phyloP scores from a whole-genome alignment of 2,113 vertebrate genomes.

The Barbus barbus region DNA sequence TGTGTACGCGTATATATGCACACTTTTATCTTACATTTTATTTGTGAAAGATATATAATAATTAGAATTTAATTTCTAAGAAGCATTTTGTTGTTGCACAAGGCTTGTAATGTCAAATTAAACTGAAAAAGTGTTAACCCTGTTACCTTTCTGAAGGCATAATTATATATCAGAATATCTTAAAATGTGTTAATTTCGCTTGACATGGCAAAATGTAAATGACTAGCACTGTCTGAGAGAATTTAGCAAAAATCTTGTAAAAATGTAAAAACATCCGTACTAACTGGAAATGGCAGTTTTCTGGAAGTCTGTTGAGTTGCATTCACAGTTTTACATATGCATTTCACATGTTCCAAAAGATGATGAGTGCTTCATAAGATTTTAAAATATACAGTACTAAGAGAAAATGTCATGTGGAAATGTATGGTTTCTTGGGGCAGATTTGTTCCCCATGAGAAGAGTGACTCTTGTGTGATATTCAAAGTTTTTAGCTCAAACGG shows the following conservation, averaged over 20 bases:
- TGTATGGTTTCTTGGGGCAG: constrained; percentile 11
- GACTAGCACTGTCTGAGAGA: not conserved
- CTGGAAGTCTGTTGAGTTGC: not conserved
- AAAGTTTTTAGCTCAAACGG: not conserved
- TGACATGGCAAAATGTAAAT: not conserved
- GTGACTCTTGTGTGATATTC: constrained; percentile 4
- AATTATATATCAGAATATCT: not conserved
- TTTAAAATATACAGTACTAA: not conserved
- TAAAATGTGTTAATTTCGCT: not conserved
- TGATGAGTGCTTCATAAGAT: not conserved
- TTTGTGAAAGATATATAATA: not conserved
- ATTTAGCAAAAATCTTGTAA: not conserved
- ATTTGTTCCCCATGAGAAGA: constrained; percentile 17
- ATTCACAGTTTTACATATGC: not conserved
- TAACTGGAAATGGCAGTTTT: constrained; percentile 8
- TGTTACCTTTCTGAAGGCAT: not conserved
- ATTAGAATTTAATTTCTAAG: not conserved
- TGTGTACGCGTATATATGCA: not conserved
- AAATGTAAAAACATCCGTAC: not conserved
- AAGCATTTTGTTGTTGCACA: not conserved
- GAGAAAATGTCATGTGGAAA: not conserved
- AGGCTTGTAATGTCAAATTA: not conserved
- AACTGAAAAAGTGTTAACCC: not conserved
- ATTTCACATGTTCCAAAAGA: not conserved
- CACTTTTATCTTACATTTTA: not conserved